phyloP scores from a whole-genome alignment of 2,888 invertebrate species.

The Strigamia crassipes region DNA sequence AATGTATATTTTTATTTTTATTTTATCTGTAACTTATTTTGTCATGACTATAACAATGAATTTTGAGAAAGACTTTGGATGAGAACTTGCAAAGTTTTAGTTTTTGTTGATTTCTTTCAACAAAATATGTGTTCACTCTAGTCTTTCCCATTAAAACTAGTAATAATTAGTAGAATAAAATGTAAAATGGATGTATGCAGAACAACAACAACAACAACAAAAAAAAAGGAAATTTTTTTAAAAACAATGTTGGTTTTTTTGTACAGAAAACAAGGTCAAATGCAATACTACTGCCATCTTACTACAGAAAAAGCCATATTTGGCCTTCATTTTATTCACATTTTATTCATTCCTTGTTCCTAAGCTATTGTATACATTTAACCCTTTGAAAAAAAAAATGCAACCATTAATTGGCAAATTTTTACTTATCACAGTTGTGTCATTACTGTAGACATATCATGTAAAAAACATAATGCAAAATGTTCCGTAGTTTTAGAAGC shows the following conservation, averaged over 20 bases:
- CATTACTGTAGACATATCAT: slow-evolving; percentile 29
- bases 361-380: slow-evolving; percentile 29
- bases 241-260: slow-evolving; percentile 1
- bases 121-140: slow-evolving; percentile 25
- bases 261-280: slow-evolving; percentile 30
- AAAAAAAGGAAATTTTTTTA: neutral
- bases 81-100: slow-evolving; percentile 1
- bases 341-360: slow-evolving; percentile 39
- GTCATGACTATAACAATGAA: neutral
- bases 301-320: slow-evolving; percentile 27
- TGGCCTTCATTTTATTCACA: slow-evolving; percentile 37
- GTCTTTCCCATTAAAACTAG: slow-evolving; percentile 23
- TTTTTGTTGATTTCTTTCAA: neutral
- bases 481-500: slow-evolving; percentile 11
- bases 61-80: slow-evolving; percentile 11
- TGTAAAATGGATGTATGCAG: slow-evolving; percentile 36
- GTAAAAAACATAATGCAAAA: slow-evolving; percentile 15
- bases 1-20: no score
- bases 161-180: slow-evolving; percentile 13
- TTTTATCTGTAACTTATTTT: neutral
- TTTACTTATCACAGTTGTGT: neutral
- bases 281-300: slow-evolving; percentile 39
- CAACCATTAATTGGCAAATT: slow-evolving; percentile 29
- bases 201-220: no score
- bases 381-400: slow-evolving; percentile 27